A percentile compares a stretch with the other conserved stretches of the same genome.
Conservation (phyloP, 2,113 vertebrate genomes). For the Panurus biarmicus region DNA sequence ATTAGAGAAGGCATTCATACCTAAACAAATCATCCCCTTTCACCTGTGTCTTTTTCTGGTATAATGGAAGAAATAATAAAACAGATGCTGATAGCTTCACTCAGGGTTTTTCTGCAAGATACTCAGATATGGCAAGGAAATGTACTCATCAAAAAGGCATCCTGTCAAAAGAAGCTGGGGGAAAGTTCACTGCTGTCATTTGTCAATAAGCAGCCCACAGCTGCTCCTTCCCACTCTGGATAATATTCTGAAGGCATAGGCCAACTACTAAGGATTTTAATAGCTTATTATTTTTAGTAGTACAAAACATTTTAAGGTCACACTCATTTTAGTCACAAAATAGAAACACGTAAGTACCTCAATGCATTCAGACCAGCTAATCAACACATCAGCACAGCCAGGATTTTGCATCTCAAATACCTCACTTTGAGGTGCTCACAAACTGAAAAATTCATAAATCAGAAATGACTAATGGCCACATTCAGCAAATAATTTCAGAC, state of each 20-base stretch:
- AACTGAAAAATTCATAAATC: slow-evolving; percentile 36
- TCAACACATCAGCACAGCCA: neutral
- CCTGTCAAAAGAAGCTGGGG: neutral
- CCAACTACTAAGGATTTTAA: neutral
- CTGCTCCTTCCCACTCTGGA: neutral
- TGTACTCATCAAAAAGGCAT: neutral
- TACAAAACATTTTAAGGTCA: neutral
- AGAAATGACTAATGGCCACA: neutral
- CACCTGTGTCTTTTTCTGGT: neutral
- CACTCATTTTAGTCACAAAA: neutral
- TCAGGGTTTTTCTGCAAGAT: neutral
- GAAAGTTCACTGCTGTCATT: neutral
- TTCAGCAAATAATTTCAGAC: slow-evolving; percentile 1
- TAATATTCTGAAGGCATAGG: neutral
- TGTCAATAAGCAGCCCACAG: neutral
- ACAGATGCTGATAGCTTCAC: neutral
- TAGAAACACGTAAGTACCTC: neutral
- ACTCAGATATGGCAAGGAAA: neutral
- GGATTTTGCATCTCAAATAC: slow-evolving; percentile 19
- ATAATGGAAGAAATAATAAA: neutral
- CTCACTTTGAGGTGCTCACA: neutral
- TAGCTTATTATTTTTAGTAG: slow-evolving; percentile 4
- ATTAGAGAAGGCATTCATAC: neutral
- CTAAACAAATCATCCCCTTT: neutral
- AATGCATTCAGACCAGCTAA: slow-evolving; percentile 11